A percentile compares a stretch with the other conserved stretches of the same genome.
Evolutionary conservation across 1,140 invertebrate species (phyloP).

Genomic region (Drosophila pseudoananassae): DNA sequence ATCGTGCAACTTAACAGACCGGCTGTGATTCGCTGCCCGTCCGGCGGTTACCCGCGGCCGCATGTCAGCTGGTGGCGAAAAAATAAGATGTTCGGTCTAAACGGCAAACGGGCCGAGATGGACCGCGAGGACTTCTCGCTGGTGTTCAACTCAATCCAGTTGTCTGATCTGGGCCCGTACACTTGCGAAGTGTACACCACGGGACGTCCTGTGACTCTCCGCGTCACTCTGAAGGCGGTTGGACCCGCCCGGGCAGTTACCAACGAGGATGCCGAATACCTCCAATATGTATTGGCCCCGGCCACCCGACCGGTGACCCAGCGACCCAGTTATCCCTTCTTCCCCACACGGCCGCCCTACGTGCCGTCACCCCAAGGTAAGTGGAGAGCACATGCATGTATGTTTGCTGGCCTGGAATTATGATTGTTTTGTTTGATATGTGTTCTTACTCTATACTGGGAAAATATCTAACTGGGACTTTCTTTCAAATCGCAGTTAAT

Average conservation of each 20-base stretch:
- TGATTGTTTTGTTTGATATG: slow-evolving; percentile 16
- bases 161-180: slow-evolving; percentile 91
- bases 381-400: slow-evolving; percentile 54
- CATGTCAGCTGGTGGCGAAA: slow-evolving; percentile 94
- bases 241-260: slow-evolving; percentile 86
- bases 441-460: background rate
- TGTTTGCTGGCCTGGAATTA: slow-evolving; percentile 25
- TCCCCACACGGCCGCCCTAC: slow-evolving; percentile 73
- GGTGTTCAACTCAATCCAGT: slow-evolving; percentile 88
- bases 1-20: slow-evolving; percentile 89
- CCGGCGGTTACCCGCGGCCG: slow-evolving; percentile 92
- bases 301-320: slow-evolving; percentile 76
- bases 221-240: slow-evolving; percentile 88
- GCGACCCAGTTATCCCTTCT: slow-evolving; percentile 84
- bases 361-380: slow-evolving; percentile 65
- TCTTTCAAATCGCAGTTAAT: slow-evolving; percentile 85
- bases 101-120: slow-evolving; percentile 90
- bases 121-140: slow-evolving; percentile 90
- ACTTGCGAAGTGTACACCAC: slow-evolving; percentile 95
- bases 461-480: background rate
- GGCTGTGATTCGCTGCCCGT: slow-evolving; percentile 91
- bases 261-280: slow-evolving; percentile 85
- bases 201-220: slow-evolving; percentile 89
- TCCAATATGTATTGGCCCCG: slow-evolving; percentile 86
- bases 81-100: slow-evolving; percentile 89